Percentiles rank a stretch among this genome's conserved stretches.
phyloP scores from a whole-genome alignment of 2,797 vertebrate species.

The Tauraco hartlaubi region DNA sequence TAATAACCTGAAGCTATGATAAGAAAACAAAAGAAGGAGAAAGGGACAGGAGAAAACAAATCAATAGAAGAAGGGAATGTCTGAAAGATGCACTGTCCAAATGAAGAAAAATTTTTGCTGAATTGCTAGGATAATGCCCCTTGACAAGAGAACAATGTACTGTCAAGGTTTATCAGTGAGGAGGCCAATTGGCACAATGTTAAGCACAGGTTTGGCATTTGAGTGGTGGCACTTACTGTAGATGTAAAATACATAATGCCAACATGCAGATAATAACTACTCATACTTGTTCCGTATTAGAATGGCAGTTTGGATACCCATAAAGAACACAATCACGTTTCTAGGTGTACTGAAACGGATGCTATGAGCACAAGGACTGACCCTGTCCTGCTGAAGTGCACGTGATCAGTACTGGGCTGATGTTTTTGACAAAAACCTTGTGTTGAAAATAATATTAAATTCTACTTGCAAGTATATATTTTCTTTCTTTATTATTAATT shows the following conservation, averaged over 20 bases:
- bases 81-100: slow-evolving; percentile 86
- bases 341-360: not conserved
- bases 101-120: slow-evolving; percentile 81
- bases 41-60: slow-evolving; percentile 93
- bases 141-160: slow-evolving; percentile 84
- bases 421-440: not conserved
- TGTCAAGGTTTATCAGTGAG: slow-evolving; percentile 79
- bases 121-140: slow-evolving; percentile 83
- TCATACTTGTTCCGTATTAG: not conserved
- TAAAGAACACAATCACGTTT: not conserved
- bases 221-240: slow-evolving; percentile 55
- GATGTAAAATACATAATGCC: slow-evolving; percentile 30
- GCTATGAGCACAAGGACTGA: not conserved
- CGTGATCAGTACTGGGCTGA: accelerated
- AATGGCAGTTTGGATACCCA: not conserved
- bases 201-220: slow-evolving; percentile 77
- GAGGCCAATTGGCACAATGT: slow-evolving; percentile 71
- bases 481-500: not conserved
- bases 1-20: slow-evolving; percentile 99
- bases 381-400: not conserved
- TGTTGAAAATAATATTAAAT: not conserved
- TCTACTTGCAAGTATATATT: not conserved
- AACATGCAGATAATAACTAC: slow-evolving; percentile 14
- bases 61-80: slow-evolving; percentile 89
- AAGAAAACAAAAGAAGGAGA: slow-evolving; percentile 98